phyloP scores from a whole-genome alignment of 2,113 vertebrate genomes.

The Grus americana region DNA sequence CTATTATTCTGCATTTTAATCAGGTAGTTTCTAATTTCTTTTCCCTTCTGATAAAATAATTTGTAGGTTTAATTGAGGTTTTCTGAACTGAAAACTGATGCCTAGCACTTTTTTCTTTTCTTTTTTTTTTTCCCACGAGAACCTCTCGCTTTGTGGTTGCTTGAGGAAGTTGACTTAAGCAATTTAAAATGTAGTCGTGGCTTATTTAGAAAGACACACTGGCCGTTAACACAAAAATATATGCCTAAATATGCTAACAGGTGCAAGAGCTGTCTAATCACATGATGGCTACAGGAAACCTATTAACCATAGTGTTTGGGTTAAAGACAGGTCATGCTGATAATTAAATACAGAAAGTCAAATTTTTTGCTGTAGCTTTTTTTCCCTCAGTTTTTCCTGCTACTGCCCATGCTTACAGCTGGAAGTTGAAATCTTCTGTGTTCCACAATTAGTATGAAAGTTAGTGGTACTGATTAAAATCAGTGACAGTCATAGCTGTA shows the following conservation, averaged over 20 bases:
- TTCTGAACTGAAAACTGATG: slow-evolving; percentile 44
- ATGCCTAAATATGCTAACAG: slow-evolving; percentile 46
- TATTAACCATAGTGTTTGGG: slow-evolving; percentile 54
- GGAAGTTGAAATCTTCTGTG: neutral
- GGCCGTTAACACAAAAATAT: slow-evolving; percentile 35
- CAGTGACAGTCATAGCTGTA: slow-evolving; percentile 50
- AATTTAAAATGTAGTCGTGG: slow-evolving; percentile 61
- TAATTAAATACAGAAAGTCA: slow-evolving; percentile 17
- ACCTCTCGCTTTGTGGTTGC: slow-evolving; percentile 71
- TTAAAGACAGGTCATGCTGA: slow-evolving; percentile 65
- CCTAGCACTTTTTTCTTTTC: neutral
- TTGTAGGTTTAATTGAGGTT: slow-evolving; percentile 25
- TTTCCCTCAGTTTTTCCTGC: neutral
- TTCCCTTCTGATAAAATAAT: slow-evolving; percentile 6
- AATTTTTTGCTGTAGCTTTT: neutral
- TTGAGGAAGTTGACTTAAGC: slow-evolving; percentile 84
- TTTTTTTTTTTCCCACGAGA: slow-evolving; percentile 82
- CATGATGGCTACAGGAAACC: slow-evolving; percentile 53
- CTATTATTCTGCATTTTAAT: neutral
- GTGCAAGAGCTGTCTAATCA: slow-evolving; percentile 58
- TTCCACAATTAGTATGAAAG: slow-evolving; percentile 23
- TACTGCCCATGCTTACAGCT: neutral
- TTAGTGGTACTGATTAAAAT: slow-evolving; percentile 31
- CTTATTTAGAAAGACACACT: slow-evolving; percentile 56
- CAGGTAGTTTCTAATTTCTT: neutral